Base-by-base conservation (phyloP, 2,113 vertebrate genomes). In the Rousettus leschenaultii region DNA sequence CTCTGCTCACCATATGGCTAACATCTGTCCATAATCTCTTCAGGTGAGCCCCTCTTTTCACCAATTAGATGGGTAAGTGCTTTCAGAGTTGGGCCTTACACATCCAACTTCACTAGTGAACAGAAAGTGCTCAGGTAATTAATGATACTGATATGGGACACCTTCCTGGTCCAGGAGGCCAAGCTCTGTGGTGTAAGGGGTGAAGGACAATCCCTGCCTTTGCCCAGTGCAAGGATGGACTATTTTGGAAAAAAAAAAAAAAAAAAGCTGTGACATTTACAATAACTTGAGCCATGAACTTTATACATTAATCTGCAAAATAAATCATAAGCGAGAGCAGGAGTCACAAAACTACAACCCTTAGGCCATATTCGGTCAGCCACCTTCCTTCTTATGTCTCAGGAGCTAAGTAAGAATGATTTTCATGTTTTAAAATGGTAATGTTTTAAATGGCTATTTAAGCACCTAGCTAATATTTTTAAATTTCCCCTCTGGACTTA, bases 211-310 rank as follows among this genome's bases (percentile, higher is more conserved):
- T 3, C 0, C 13, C 18, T 0, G 1, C 43, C 2, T 40, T 57
- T 70, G 7, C 18, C 51, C 38, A 51, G 4, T 22, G 9, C 45
- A 40, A 70, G 6, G 13, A 61, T 71, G 2, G 26, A 6, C 18
- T 61, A 14, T 86, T 55, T 55, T 73, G 84, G 5, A 16, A 16
- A 94, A 83, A n/a, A 45, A 14, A 94, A 83, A 92, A 73, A 35
- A 45, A 89, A 74, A 86, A 40, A 55, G 8, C 74, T 87, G 16
- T 14, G 1, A 3, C 68, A 9, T 70, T 92, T 43, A 24, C 57
- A 70, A 45, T 65, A 38, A 28, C 11, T 4, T 26, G 19, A 79
- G 7, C 57, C 38, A 75, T 12, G 74, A n/a, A 40, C 26, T 35
- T 90, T 45, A 45, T 22, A 78, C 10, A 26, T 70, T 77, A 48